Conservation (phyloP, 2,113 vertebrate species). For the cattle (Bos taurus) region ARS-UCD2.0 NC_037345.1:2855501-2856000, state of each 20-base stretch:
- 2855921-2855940: background rate
- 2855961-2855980: background rate
- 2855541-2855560: background rate
- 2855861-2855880: background rate
- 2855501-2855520: background rate
- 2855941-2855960: background rate
- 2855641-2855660: background rate
- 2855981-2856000: background rate
- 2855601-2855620: background rate
- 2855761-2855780: background rate
- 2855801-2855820: background rate
- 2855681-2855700: background rate
- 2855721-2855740: background rate
- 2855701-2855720: background rate
- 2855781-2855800: background rate
- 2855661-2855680: background rate
- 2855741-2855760: background rate
- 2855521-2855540: background rate
- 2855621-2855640: background rate
- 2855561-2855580: background rate
- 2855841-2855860: background rate
- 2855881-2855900: background rate
- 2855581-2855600: background rate
- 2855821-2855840: background rate
- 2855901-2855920: background rate